phyloP scores from a whole-genome alignment of 2,797 vertebrate genomes.

The Neostethus bicornis region DNA sequence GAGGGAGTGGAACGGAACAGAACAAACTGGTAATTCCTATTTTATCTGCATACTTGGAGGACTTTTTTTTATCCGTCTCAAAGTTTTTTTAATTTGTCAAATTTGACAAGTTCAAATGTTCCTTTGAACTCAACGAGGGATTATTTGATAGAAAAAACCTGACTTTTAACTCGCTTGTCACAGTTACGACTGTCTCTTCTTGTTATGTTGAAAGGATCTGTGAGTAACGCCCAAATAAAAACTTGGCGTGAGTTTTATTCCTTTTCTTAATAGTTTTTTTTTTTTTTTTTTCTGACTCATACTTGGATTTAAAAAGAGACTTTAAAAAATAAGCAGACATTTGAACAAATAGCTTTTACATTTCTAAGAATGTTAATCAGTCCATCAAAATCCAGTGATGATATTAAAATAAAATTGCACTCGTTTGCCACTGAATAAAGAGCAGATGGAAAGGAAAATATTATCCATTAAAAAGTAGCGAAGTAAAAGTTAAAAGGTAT shows the following conservation, averaged over 20 bases:
- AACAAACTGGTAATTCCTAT: slow-evolving; percentile 18
- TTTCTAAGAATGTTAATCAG: slow-evolving; percentile 39
- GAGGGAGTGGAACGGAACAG: too few relatives aligned
- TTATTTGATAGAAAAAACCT: slow-evolving; percentile 57
- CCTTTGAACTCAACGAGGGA: slow-evolving; percentile 25
- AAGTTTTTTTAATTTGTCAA: slow-evolving; percentile 41
- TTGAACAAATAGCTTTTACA: slow-evolving; percentile 31
- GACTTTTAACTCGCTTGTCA: slow-evolving; percentile 52
- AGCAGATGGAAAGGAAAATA: slow-evolving; percentile 58
- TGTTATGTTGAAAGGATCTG: slow-evolving; percentile 29
- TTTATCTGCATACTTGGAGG: slow-evolving; percentile 31
- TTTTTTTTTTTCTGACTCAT: slow-evolving; percentile 25
- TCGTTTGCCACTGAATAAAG: slow-evolving; percentile 55
- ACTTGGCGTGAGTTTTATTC: slow-evolving; percentile 28
- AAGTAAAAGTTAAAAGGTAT: slow-evolving; percentile 47
- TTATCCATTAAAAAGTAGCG: slow-evolving; percentile 52
- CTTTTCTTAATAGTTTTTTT: slow-evolving; percentile 39
- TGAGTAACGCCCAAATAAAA: slow-evolving; percentile 23
- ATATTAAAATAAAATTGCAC: slow-evolving; percentile 61
- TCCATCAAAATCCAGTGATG: slow-evolving; percentile 51
- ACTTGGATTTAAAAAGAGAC: slow-evolving; percentile 25
- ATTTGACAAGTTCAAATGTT: slow-evolving; percentile 38
- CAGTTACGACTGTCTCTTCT: slow-evolving; percentile 48
- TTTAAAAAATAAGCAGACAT: slow-evolving; percentile 45
- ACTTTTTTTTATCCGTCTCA: slow-evolving; percentile 39